phyloP scores from a whole-genome alignment of 2,113 vertebrate species.

The Uria lomvia region DNA sequence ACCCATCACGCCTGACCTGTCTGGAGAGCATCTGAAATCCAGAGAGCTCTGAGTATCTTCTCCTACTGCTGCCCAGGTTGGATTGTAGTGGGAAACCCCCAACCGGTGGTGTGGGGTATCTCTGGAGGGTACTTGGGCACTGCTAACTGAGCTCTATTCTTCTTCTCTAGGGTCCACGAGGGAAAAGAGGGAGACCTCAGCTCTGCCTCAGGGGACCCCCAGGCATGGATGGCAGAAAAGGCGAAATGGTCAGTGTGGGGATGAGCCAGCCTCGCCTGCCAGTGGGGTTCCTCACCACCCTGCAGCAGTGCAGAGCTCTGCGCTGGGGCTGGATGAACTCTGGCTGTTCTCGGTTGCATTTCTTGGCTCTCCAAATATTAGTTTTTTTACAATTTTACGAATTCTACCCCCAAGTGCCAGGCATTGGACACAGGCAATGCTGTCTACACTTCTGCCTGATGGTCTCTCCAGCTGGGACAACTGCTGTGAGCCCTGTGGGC shows the following conservation, averaged over 20 bases:
- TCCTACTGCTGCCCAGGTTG: neutral
- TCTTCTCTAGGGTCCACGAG: conserved; percentile 76
- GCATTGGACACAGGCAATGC: fast-evolving
- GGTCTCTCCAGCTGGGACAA: neutral
- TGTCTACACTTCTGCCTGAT: neutral
- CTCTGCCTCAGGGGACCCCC: conserved; percentile 72
- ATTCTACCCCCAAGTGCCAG: neutral
- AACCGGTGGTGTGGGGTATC: fast-evolving
- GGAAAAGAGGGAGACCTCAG: conserved; percentile 76
- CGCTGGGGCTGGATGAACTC: neutral
- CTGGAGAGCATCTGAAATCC: neutral
- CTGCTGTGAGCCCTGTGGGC: neutral
- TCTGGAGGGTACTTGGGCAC: neutral
- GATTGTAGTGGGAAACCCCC: neutral
- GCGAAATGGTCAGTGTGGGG: conserved; percentile 71
- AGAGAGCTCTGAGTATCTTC: neutral
- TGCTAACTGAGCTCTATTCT: neutral
- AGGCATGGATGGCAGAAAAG: conserved; percentile 74
- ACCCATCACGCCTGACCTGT: too few species aligned
- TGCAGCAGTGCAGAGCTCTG: neutral
- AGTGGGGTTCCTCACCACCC: neutral
- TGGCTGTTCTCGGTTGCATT: neutral
- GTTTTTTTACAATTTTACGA: too few species aligned
- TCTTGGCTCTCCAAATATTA: neutral
- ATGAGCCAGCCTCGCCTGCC: fast-evolving